Percentiles rank a stretch among this genome's conserved stretches.
Conservation (phyloP, 2,888 invertebrate species). For the Drosophila paucipuncta region DNA sequence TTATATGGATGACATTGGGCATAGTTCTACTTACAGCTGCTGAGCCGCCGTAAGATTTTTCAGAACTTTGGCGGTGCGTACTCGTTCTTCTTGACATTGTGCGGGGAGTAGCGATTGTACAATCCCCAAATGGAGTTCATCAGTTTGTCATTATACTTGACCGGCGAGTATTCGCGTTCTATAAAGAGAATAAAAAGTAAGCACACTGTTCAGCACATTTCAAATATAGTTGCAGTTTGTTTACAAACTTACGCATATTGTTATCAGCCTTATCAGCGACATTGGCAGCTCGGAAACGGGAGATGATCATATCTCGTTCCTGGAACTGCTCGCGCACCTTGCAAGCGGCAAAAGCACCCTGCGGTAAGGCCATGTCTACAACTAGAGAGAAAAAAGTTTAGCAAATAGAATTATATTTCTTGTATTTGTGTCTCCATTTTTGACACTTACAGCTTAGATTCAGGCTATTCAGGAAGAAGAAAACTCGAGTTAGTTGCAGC, state of each 20-base stretch:
- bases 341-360: conserved; percentile 90
- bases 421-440: not conserved
- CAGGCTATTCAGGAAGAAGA: conserved; percentile 35
- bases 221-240: not conserved
- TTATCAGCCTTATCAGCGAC: conserved; percentile 79
- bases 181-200: conserved; percentile 67
- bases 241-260: conserved; percentile 79
- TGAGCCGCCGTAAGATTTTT: conserved; percentile 36
- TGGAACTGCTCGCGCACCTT: conserved; percentile 87
- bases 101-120: conserved; percentile 94
- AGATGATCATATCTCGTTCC: conserved; percentile 86
- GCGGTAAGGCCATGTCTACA: conserved; percentile 90
- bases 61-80: conserved; percentile 56
- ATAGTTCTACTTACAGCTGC: conserved; percentile 40
- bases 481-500: conserved; percentile 34
- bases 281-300: conserved; percentile 81
- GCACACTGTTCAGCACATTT: conserved; percentile 11
- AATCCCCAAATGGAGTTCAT: conserved; percentile 97
- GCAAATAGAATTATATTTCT: not conserved
- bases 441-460: conserved; percentile 50
- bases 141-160: conserved; percentile 93
- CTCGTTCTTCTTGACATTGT: conserved; percentile 92
- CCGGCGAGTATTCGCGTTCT: conserved; percentile 89
- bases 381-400: conserved; percentile 28
- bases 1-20: not conserved